These are phyloP conservation scores for Saxidomus purpurata DNA, from an alignment of 1,140 invertebrate genomes.

Conservation along the genomic window DNA sequence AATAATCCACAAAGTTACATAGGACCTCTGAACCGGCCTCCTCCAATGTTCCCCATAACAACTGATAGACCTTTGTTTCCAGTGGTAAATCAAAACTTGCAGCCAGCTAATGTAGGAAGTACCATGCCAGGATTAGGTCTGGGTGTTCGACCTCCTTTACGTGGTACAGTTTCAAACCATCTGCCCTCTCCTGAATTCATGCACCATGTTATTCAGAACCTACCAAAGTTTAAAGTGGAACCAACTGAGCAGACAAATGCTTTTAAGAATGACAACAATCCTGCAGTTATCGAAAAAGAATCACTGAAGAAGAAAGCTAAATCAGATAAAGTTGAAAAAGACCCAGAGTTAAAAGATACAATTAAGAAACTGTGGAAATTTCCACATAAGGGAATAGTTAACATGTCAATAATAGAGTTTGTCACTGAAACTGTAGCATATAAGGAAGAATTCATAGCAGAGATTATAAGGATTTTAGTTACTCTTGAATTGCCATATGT, in stretches of 20 bases:
- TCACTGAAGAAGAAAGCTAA: slow-evolving; percentile 19
- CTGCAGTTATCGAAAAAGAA: neutral
- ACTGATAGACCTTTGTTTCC: neutral
- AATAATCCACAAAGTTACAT: slow-evolving; percentile 33
- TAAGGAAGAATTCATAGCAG: slow-evolving; percentile 63
- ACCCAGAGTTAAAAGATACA: slow-evolving; percentile 57
- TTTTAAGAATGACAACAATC: slow-evolving; percentile 37
- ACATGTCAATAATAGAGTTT: slow-evolving; percentile 64
- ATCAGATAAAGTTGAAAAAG: slow-evolving; percentile 27
- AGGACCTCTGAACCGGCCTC: slow-evolving; percentile 46
- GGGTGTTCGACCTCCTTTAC: neutral
- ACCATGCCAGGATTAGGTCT: neutral
- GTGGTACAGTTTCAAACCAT: slow-evolving; percentile 17
- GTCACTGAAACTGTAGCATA: slow-evolving; percentile 61
- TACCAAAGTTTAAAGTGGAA: slow-evolving; percentile 17
- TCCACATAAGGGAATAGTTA: slow-evolving; percentile 44
- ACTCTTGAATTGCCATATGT: slow-evolving; percentile 61
- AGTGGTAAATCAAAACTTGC: slow-evolving; percentile 1
- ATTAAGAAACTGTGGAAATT: slow-evolving; percentile 59
- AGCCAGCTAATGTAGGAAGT: neutral
- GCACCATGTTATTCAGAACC: slow-evolving; percentile 32
- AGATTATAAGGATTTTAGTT: slow-evolving; percentile 55
- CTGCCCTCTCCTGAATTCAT: slow-evolving; percentile 42
- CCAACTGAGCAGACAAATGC: neutral
- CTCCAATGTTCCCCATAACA: slow-evolving; percentile 27